Base-by-base conservation (phyloP, 2,888 invertebrate genomes). In the Diabrotica balteata region DNA sequence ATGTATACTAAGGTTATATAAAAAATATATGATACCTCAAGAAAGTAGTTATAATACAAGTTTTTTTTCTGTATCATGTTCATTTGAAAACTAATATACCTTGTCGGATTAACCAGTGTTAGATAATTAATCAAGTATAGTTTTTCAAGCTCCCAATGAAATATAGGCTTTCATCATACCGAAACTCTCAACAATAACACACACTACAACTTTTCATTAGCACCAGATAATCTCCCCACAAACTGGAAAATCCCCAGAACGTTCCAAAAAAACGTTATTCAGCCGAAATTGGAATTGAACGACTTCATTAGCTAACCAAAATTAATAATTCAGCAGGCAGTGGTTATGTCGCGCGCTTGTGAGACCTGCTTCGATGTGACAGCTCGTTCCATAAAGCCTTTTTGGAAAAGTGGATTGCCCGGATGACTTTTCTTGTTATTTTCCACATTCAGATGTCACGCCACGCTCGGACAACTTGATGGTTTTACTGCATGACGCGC, bases 281-380 rank as follows among this genome's bases (percentile, higher is more conserved):
- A 44, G 7, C 45, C 9, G 44, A 45, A 55, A 55, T 72, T 72
- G 76, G 76, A 77, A 73, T 73, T 72, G 69, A 59, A 68, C 66
- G 76, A 77, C 76, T 75, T 78, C 77, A 78, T 78, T 78, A 78
- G 71, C 71, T 71, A 67, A 65, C 67, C 66, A 70, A 57, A 68
- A 69, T 77, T 71, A 74, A 73, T 75, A 75, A 75, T 75, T 72
- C 68, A 75, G 67, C 59, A 72, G 73, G 64, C 67, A 59, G 70
- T 53, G 66, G 69, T 66, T 70, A 70, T 72, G 68, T 67, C 67
- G 69, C 52, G 57, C 52, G 54, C 42, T n/a, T 52, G 63, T 61
- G 59, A 66, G 63, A 61, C 63, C 49, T 57, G 62, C 64, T 67
- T 22, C 59, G 67, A 65, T 58, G 71, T 69, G 71, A 71, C 71